Conservation (phyloP, 2,113 vertebrate species). For the Sclerurus mexicanus region DNA sequence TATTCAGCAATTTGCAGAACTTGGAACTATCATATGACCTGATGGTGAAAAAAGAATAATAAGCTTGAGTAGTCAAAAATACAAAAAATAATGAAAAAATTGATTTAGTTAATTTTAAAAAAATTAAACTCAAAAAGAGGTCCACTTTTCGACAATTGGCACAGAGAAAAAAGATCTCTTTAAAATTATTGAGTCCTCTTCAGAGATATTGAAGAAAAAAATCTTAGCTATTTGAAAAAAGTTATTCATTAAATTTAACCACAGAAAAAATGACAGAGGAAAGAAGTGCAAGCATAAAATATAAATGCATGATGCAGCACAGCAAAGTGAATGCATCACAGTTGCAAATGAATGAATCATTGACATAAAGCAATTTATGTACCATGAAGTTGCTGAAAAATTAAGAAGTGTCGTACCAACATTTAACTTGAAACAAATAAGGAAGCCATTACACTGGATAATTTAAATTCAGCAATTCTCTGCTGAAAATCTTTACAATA, state of each 20-base stretch:
- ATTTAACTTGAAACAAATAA: slow-evolving; percentile 5
- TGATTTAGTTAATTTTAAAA: neutral
- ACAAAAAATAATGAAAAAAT: neutral
- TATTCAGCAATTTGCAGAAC: neutral
- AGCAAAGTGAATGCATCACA: slow-evolving; percentile 17
- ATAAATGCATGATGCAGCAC: neutral
- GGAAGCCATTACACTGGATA: neutral
- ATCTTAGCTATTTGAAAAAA: neutral
- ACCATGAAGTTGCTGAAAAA: neutral
- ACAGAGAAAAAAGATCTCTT: neutral
- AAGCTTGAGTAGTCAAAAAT: neutral
- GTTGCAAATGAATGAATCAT: neutral
- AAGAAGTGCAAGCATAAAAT: neutral
- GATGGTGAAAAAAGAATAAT: neutral
- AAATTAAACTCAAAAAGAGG: neutral
- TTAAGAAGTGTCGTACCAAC: neutral
- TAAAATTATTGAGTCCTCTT: neutral
- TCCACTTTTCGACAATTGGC: neutral
- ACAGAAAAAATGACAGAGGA: neutral
- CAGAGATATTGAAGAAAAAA: neutral
- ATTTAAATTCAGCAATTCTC: neutral
- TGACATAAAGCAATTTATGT: neutral
- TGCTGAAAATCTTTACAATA: neutral
- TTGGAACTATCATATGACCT: neutral
- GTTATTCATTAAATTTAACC: neutral